Percentiles rank a stretch among this genome's conserved stretches.
These are phyloP conservation scores for Stegophylla sp. DNA, from an alignment of 2,888 invertebrate species.

Conservation along the genomic window DNA sequence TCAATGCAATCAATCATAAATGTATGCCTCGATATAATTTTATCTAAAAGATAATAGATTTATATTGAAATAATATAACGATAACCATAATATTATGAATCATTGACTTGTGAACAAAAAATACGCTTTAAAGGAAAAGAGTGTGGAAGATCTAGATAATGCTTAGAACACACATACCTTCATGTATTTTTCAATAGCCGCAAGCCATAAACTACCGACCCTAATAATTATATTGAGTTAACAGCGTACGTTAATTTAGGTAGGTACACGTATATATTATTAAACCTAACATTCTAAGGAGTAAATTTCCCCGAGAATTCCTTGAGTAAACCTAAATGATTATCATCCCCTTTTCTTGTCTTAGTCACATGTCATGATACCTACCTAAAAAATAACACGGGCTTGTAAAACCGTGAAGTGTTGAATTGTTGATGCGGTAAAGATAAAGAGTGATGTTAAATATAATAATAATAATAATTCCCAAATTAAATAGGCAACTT, in stretches of 20 bases:
- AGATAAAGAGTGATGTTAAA: background rate
- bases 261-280: background rate
- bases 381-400: slow-evolving; percentile 29
- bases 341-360: slow-evolving; percentile 45
- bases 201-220: slow-evolving; percentile 48
- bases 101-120: background rate
- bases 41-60: background rate
- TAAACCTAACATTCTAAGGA: slow-evolving; percentile 37
- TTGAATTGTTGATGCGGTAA: background rate
- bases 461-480: background rate
- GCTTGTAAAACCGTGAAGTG: background rate
- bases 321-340: slow-evolving; percentile 37
- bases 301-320: slow-evolving; percentile 19
- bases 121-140: slow-evolving; percentile 3
- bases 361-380: slow-evolving; percentile 18
- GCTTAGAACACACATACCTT: slow-evolving; percentile 16
- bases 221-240: slow-evolving; percentile 50
- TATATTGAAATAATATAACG: background rate
- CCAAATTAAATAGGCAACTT: background rate
- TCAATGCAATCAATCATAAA: no score
- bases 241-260: slow-evolving; percentile 13
- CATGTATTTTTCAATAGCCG: slow-evolving; percentile 35
- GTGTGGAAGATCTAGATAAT: slow-evolving; percentile 11
- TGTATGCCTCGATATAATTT: no score
- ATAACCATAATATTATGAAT: background rate